Evolutionary conservation across 2,797 vertebrate genomes (phyloP).

Genomic region (Streptopelia turtur): DNA sequence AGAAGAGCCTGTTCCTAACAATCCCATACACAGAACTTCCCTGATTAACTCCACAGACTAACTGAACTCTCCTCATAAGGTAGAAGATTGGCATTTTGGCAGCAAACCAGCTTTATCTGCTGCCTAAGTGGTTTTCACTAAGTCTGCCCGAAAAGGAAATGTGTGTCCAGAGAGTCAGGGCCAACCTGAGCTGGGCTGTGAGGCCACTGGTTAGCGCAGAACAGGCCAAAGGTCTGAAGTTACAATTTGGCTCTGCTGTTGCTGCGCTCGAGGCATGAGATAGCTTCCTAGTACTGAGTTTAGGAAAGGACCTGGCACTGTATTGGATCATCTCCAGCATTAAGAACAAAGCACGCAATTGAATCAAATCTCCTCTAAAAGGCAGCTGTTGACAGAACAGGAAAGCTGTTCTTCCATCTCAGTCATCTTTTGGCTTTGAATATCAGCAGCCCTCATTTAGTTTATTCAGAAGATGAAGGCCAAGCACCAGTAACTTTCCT

Average conservation of each 20-base stretch:
- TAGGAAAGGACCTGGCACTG: not conserved
- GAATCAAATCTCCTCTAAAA: not conserved
- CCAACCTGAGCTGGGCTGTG: not conserved
- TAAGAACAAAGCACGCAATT: slow-evolving; percentile 5
- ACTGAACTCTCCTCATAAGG: slow-evolving; percentile 11
- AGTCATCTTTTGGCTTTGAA: not conserved
- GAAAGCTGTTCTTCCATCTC: not conserved
- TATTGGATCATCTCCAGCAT: not conserved
- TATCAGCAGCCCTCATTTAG: not conserved
- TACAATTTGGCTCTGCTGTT: slow-evolving; percentile 15
- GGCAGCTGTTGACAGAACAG: not conserved
- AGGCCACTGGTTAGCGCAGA: not conserved
- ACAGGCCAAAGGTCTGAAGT: slow-evolving; percentile 28
- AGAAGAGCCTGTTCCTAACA: not conserved
- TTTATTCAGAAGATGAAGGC: not conserved
- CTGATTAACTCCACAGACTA: slow-evolving; percentile 15
- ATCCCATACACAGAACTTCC: not conserved
- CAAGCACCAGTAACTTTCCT: not conserved
- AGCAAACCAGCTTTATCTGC: slow-evolving; percentile 46
- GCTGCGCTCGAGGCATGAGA: not conserved
- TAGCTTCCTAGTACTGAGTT: not conserved
- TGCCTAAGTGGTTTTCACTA: slow-evolving; percentile 34
- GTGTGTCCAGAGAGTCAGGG: slow-evolving; percentile 9
- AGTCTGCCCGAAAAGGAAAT: not conserved
- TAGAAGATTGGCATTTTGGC: slow-evolving; percentile 18